These are phyloP conservation scores for Ormyrus pomaceus DNA, from an alignment of 2,888 invertebrate genomes.

Conservation along the genomic window DNA sequence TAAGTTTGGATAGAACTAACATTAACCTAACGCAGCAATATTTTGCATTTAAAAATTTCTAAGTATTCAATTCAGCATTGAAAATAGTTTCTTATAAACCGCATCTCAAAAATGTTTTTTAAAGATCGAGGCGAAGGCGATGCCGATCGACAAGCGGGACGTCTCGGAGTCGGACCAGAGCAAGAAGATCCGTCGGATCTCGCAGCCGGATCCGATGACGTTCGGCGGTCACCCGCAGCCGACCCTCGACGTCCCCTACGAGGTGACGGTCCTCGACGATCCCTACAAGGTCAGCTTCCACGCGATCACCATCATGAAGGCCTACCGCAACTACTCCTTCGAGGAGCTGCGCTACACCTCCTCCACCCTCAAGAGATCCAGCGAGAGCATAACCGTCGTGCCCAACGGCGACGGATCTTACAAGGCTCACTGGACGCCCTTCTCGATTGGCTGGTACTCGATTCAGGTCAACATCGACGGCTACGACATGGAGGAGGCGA, in stretches of 20 bases:
- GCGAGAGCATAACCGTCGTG: conserved; percentile 88
- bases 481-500: conserved; percentile 84
- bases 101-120: too few species aligned
- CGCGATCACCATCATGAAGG: conserved; percentile 96
- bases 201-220: conserved; percentile 79
- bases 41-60: too few species aligned
- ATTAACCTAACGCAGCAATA: too few species aligned
- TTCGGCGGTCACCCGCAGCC: conserved; percentile 82
- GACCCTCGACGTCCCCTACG: conserved; percentile 85
- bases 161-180: conserved; percentile 79
- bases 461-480: conserved; percentile 93
- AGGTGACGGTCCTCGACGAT: conserved; percentile 88
- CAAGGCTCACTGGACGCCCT: conserved; percentile 94
- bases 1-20: too few species aligned
- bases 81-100: too few species aligned
- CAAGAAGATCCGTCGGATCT: conserved; percentile 78
- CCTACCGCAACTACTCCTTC: conserved; percentile 94
- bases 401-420: conserved; percentile 89
- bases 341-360: conserved; percentile 91
- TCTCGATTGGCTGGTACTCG: conserved; percentile 91
- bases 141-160: conserved; percentile 83
- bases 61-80: too few species aligned
- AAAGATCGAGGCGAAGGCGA: conserved; percentile 83
- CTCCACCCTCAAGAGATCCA: conserved; percentile 82
- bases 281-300: conserved; percentile 89